Evolutionary conservation across 1,140 invertebrate genomes (phyloP).

Genomic region (Neuroterus valhalla): DNA sequence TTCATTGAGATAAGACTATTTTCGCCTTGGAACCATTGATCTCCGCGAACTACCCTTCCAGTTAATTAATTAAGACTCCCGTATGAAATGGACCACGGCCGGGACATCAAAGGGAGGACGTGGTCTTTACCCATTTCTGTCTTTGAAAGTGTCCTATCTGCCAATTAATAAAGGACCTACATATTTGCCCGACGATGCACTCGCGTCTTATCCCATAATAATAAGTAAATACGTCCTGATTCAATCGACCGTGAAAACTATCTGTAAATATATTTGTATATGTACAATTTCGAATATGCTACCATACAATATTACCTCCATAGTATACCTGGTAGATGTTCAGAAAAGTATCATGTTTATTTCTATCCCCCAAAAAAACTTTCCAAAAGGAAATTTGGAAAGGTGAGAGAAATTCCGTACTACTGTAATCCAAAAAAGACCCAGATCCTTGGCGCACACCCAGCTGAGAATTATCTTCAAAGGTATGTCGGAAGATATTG

Average conservation of each 20-base stretch:
- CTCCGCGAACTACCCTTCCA: background rate
- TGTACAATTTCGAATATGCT: too few species aligned
- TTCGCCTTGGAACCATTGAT: conserved; percentile 16
- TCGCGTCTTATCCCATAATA: conserved; percentile 28
- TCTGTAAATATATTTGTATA: background rate
- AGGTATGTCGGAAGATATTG: too few species aligned
- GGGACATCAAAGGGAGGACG: conserved; percentile 23
- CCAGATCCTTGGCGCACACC: too few species aligned
- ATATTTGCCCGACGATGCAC: conserved; percentile 16
- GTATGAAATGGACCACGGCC: conserved; percentile 23
- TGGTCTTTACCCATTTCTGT: conserved; percentile 14
- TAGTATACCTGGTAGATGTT: too few species aligned
- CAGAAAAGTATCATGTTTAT: too few species aligned
- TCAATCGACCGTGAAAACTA: conserved; percentile 10
- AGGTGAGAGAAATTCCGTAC: too few species aligned
- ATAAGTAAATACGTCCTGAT: conserved; percentile 22
- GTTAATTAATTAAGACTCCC: conserved; percentile 44
- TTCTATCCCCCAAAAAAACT: too few species aligned
- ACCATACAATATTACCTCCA: too few species aligned
- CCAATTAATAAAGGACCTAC: conserved; percentile 30
- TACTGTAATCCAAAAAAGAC: too few species aligned
- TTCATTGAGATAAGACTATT: background rate
- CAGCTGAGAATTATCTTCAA: too few species aligned
- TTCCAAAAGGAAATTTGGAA: too few species aligned
- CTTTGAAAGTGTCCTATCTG: conserved; percentile 21